Percentiles rank a stretch among this genome's conserved stretches.
Conservation (phyloP, 1,140 invertebrate species). For the Trachymyrmex septentrionalis region DNA sequence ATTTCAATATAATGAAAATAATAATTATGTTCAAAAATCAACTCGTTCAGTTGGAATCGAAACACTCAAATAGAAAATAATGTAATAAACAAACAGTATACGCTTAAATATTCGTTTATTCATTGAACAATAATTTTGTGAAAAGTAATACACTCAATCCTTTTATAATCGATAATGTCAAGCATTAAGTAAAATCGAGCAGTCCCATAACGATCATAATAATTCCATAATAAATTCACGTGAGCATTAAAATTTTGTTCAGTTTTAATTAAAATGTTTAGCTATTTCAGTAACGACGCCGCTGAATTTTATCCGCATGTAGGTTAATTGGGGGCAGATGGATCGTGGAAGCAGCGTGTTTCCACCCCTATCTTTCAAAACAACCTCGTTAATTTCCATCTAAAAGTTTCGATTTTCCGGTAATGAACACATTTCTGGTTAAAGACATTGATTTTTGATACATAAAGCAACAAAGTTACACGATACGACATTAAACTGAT, state of each 20-base stretch:
- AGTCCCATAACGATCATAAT: background rate
- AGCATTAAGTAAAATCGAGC: background rate
- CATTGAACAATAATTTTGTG: background rate
- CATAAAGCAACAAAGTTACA: slow-evolving; percentile 9
- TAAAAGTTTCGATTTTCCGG: slow-evolving; percentile 56
- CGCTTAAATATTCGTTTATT: background rate
- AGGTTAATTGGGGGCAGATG: slow-evolving; percentile 59
- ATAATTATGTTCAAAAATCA: background rate
- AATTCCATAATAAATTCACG: slow-evolving; percentile 43
- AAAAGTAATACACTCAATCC: background rate
- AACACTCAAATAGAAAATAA: background rate
- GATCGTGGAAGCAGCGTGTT: slow-evolving; percentile 29
- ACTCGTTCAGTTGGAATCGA: background rate
- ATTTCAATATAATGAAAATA: background rate
- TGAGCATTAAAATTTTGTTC: slow-evolving; percentile 40
- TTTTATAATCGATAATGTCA: slow-evolving; percentile 11
- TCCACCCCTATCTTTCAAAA: slow-evolving; percentile 47
- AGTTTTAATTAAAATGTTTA: slow-evolving; percentile 56
- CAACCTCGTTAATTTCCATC: slow-evolving; percentile 60
- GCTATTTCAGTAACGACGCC: slow-evolving; percentile 29
- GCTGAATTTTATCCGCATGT: slow-evolving; percentile 50
- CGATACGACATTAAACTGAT: slow-evolving; percentile 24
- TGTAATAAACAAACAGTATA: background rate
- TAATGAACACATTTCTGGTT: slow-evolving; percentile 46
- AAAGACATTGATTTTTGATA: slow-evolving; percentile 33